Evolutionary conservation across 2,113 vertebrate genomes (phyloP).

Genomic region (Dasyprocta punctata): DNA sequence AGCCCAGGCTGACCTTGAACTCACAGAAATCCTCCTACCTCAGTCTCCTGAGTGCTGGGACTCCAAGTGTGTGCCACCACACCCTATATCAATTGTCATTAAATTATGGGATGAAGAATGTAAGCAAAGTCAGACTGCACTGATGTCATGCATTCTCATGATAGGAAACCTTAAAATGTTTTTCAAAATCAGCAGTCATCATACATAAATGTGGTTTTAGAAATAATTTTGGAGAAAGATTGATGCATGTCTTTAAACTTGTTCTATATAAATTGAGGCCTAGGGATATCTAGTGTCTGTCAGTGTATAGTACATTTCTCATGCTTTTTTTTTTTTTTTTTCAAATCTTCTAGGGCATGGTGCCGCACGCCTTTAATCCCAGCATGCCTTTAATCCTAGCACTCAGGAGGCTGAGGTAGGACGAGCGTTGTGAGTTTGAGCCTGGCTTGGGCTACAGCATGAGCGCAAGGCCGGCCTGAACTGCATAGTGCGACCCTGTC

Average conservation of each 20-base stretch:
- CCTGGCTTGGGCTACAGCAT: too few relatives aligned
- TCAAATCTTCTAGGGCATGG: too few relatives aligned
- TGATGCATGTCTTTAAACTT: slow-evolving; percentile 32
- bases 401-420: too few relatives aligned
- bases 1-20: neutral
- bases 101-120: neutral
- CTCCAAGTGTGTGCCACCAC: neutral
- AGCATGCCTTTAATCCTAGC: too few relatives aligned
- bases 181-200: slow-evolving; percentile 30
- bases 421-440: too few relatives aligned
- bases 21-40: neutral
- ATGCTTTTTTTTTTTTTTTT: neutral
- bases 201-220: slow-evolving; percentile 39
- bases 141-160: neutral
- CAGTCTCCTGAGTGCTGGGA: neutral
- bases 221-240: neutral
- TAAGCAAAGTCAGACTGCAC: neutral
- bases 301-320: neutral
- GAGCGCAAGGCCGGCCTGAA: too few relatives aligned
- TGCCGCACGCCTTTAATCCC: too few relatives aligned
- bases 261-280: neutral
- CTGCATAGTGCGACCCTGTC: too few relatives aligned
- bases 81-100: neutral
- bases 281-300: neutral
- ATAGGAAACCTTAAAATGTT: neutral